Percentiles rank a stretch among this genome's conserved stretches.
These are phyloP conservation scores for Acleris holmiana DNA, from an alignment of 2,888 invertebrate genomes.

Conservation along the genomic window DNA sequence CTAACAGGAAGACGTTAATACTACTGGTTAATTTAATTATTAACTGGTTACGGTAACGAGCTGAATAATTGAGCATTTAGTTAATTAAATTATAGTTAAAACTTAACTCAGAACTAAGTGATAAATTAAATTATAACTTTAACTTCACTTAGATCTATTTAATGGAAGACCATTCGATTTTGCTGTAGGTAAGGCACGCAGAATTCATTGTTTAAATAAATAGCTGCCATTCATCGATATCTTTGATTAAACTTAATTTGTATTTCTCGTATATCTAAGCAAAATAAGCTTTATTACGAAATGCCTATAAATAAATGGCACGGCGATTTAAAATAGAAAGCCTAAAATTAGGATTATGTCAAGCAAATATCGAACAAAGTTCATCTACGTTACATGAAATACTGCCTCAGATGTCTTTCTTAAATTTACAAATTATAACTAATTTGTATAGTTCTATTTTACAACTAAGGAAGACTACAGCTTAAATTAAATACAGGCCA, in stretches of 20 bases:
- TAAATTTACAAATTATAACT: constrained; percentile 60
- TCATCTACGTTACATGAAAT: constrained; percentile 65
- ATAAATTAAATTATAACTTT: constrained; percentile 33
- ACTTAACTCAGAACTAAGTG: constrained; percentile 34
- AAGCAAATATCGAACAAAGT: constrained; percentile 49
- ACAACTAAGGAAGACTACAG: constrained; percentile 43
- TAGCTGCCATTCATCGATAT: constrained; percentile 29
- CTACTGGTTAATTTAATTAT: constrained; percentile 45
- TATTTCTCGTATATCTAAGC: constrained; percentile 9
- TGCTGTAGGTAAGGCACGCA: constrained; percentile 80
- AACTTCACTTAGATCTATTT: constrained; percentile 38
- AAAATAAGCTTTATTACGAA: constrained; percentile 13
- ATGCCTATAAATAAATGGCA: constrained; percentile 40
- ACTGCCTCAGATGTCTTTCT: constrained; percentile 81
- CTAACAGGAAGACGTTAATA: constrained; percentile 64
- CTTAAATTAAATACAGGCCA: constrained; percentile 19
- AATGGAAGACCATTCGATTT: constrained; percentile 79
- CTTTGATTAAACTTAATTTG: constrained; percentile 16
- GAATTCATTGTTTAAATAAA: constrained; percentile 51
- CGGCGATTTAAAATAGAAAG: constrained; percentile 27
- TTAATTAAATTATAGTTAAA: constrained; percentile 33
- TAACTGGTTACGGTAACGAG: constrained; percentile 61
- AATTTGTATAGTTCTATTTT: constrained; percentile 35
- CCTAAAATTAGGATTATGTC: constrained; percentile 15
- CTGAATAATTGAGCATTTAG: constrained; percentile 50